Conservation (phyloP, 2,888 invertebrate species). For the Seira musarum region DNA sequence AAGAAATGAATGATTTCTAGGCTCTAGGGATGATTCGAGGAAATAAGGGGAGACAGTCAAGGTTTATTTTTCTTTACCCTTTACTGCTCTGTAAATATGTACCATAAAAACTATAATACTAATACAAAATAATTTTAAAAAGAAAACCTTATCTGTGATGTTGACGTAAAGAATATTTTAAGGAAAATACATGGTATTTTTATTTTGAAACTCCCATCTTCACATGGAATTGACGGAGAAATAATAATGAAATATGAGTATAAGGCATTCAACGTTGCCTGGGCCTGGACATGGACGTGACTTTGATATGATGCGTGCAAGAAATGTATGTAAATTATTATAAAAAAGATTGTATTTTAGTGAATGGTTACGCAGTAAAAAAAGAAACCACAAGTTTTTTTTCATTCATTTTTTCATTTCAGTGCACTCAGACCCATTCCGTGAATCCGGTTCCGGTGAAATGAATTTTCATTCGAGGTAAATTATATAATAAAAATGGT, state of each 20-base stretch:
- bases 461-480: slow-evolving; percentile 36
- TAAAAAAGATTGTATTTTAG: too few species aligned
- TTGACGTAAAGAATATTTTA: not conserved
- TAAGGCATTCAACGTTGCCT: too few species aligned
- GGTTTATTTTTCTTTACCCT: not conserved
- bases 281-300: not conserved
- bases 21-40: not conserved
- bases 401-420: slow-evolving; percentile 31
- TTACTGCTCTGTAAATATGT: not conserved
- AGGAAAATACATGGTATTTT: not conserved
- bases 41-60: slow-evolving; percentile 2
- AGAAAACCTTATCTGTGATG: not conserved
- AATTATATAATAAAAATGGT: slow-evolving; percentile 4
- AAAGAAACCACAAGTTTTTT: not conserved
- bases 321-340: slow-evolving; percentile 6
- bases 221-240: slow-evolving; percentile 16
- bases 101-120: slow-evolving; percentile 1
- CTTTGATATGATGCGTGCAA: not conserved
- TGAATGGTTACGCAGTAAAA: too few species aligned
- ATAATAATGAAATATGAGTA: not conserved
- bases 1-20: not conserved
- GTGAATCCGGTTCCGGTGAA: slow-evolving; percentile 60
- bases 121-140: too few species aligned
- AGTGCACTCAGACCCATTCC: slow-evolving; percentile 49
- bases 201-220: not conserved